Conservation (phyloP, 1,140 invertebrate species). For the Parasteatoda tepidariorum region DNA sequence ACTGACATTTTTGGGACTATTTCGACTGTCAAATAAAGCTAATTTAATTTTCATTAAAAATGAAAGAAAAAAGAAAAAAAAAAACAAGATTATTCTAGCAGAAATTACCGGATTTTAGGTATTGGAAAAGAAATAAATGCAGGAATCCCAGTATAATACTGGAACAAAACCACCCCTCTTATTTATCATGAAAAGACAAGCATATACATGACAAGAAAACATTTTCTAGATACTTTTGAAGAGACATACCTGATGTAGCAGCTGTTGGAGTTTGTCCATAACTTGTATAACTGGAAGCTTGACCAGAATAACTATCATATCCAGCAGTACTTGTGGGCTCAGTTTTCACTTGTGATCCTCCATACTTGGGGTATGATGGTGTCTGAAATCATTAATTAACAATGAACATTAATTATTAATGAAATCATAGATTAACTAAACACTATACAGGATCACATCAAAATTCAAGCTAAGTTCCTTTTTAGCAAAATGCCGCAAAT, state of each 20-base stretch:
- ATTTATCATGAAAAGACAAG: neutral
- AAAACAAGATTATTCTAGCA: no score
- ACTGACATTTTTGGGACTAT: no score
- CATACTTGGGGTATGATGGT: neutral
- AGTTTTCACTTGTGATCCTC: conserved; percentile 3
- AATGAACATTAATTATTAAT: neutral
- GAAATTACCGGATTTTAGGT: neutral
- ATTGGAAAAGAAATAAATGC: neutral
- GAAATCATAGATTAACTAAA: neutral
- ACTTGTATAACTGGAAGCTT: neutral
- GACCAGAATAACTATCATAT: neutral
- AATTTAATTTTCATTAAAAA: no score
- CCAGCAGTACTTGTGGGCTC: neutral
- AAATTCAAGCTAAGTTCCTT: neutral
- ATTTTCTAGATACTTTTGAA: neutral
- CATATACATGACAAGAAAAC: neutral
- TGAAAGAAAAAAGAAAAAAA: no score
- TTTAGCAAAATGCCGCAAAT: neutral
- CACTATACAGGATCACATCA: neutral
- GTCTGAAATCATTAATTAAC: neutral
- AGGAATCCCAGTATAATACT: neutral
- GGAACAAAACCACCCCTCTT: neutral
- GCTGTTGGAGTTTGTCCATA: neutral
- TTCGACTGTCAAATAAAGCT: no score
- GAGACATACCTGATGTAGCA: neutral